These are phyloP conservation scores for Amniataba percoides DNA, from an alignment of 2,797 vertebrate genomes.

Conservation along the genomic window DNA sequence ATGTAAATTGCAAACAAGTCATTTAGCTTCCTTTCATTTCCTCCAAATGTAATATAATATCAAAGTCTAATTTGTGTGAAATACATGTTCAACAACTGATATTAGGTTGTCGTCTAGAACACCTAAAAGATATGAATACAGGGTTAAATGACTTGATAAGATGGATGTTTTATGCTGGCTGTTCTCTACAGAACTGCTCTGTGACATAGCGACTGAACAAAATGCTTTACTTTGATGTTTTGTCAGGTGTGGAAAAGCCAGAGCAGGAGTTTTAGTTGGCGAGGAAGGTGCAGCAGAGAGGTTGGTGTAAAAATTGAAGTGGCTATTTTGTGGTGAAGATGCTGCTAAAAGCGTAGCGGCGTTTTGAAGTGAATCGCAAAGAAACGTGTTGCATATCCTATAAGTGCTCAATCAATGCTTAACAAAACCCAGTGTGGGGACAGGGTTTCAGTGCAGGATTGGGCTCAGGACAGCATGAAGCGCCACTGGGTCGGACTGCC, in stretches of 20 bases:
- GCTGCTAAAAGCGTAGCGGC: constrained; percentile 8
- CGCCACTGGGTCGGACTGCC: constrained; percentile 33
- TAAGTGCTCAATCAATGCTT: constrained; percentile 33
- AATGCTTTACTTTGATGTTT: constrained; percentile 10
- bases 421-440: constrained; percentile 40
- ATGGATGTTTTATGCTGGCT: constrained; percentile 21
- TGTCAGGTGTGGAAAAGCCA: constrained; percentile 19
- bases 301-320: constrained; percentile 17
- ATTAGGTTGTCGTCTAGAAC: background rate
- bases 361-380: constrained; percentile 19
- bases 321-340: constrained; percentile 5
- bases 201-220: background rate
- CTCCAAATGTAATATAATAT: background rate
- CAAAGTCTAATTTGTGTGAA: background rate
- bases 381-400: constrained; percentile 18
- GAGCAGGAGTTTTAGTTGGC: constrained; percentile 21
- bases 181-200: background rate
- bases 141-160: constrained; percentile 55
- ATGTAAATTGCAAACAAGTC: constrained; percentile 40
- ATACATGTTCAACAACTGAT: background rate
- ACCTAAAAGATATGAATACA: background rate
- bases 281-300: constrained; percentile 25
- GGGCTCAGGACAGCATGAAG: constrained; percentile 43
- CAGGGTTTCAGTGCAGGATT: constrained; percentile 50
- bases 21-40: constrained; percentile 19